phyloP scores from a whole-genome alignment of 2,113 vertebrate species.

The Mugil cephalus region DNA sequence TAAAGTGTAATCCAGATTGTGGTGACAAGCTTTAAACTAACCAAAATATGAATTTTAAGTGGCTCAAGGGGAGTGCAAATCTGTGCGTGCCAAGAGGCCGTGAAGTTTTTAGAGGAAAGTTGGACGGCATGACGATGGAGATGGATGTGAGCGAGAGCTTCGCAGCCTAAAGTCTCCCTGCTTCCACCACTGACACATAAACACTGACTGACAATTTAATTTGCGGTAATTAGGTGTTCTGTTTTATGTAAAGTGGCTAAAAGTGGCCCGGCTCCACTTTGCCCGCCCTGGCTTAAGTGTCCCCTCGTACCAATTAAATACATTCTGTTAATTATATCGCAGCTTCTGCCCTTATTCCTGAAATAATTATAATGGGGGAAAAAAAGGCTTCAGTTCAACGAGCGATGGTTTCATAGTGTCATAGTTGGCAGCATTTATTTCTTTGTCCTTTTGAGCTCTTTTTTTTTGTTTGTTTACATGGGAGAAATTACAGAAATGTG shows the following conservation, averaged over 20 bases:
- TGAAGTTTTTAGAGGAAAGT: slow-evolving; percentile 45
- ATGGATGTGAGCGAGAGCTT: slow-evolving; percentile 37
- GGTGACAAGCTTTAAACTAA: slow-evolving; percentile 3
- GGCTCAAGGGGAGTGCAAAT: slow-evolving; percentile 1
- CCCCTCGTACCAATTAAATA: not conserved
- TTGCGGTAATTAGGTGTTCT: not conserved
- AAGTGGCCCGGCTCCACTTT: not conserved
- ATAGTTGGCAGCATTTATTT: not conserved
- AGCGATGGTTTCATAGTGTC: not conserved
- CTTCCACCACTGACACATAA: slow-evolving; percentile 1
- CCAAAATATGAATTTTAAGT: slow-evolving; percentile 37
- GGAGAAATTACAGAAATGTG: too few species aligned
- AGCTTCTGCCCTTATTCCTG: not conserved
- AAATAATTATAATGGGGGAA: not conserved
- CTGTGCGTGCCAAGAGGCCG: slow-evolving; percentile 13
- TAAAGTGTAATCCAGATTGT: slow-evolving; percentile 36
- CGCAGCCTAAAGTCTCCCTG: slow-evolving; percentile 1
- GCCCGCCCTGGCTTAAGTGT: not conserved
- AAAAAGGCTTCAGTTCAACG: not conserved
- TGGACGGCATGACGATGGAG: slow-evolving; percentile 52
- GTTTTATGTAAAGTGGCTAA: not conserved
- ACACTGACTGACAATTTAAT: not conserved
- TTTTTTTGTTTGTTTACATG: too few species aligned
- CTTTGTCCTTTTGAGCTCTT: not conserved
- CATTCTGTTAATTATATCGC: not conserved